Evolutionary conservation across 2,113 vertebrate genomes (phyloP).

Genomic region (Gobiocypris rarus): DNA sequence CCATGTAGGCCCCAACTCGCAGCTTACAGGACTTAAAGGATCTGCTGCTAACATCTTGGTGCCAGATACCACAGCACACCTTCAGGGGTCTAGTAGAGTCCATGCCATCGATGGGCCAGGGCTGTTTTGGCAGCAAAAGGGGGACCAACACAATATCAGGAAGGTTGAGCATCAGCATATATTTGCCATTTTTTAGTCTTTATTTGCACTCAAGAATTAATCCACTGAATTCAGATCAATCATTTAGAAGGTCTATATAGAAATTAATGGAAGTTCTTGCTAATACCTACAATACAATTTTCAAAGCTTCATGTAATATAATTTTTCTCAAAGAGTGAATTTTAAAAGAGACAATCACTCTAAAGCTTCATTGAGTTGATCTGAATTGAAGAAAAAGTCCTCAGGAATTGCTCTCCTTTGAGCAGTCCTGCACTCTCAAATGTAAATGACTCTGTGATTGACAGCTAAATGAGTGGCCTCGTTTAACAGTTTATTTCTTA

Average conservation of each 20-base stretch:
- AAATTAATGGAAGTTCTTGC: not conserved
- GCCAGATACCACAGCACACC: too few species aligned
- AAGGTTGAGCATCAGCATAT: not conserved
- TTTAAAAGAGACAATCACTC: not conserved
- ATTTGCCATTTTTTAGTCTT: not conserved
- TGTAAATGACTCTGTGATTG: constrained; percentile 42
- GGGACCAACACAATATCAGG: too few species aligned
- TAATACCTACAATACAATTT: not conserved
- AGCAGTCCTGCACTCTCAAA: constrained; percentile 6
- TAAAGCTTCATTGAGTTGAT: not conserved
- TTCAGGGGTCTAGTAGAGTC: too few species aligned
- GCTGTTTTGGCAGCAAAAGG: too few species aligned
- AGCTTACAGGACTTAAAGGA: too few species aligned
- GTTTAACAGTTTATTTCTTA: constrained; percentile 39
- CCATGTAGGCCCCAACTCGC: too few species aligned
- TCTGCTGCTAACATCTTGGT: too few species aligned
- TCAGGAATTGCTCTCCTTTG: constrained; percentile 2
- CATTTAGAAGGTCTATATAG: not conserved
- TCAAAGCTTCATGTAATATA: not conserved
- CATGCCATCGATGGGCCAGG: too few species aligned
- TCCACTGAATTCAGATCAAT: not conserved
- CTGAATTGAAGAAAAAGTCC: not conserved
- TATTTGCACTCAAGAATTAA: not conserved
- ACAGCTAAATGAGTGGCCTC: constrained; percentile 38
- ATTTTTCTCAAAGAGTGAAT: constrained; percentile 9